These are phyloP conservation scores for Chelon labrosus DNA, from an alignment of 2,797 vertebrate species.

Conservation along the genomic window DNA sequence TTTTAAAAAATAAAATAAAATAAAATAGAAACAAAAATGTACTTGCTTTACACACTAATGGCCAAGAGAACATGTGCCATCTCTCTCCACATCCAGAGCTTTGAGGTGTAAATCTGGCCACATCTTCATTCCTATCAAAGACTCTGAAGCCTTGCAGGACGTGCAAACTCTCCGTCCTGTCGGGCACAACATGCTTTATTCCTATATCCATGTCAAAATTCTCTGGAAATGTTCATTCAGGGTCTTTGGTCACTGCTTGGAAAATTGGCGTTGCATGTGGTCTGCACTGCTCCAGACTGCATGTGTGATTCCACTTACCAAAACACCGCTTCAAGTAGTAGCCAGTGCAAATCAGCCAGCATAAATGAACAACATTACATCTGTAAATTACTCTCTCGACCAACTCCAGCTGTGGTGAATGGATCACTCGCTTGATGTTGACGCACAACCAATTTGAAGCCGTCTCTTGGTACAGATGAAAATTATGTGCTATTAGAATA, in stretches of 20 bases:
- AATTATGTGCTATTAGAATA: constrained; percentile 56
- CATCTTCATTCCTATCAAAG: constrained; percentile 33
- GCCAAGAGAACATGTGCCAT: constrained; percentile 35
- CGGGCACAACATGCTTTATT: not conserved
- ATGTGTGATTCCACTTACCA: constrained; percentile 38
- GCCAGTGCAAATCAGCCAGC: constrained; percentile 29
- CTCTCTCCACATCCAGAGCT: constrained; percentile 17
- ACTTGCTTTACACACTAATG: constrained; percentile 6
- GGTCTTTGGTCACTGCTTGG: constrained; percentile 33
- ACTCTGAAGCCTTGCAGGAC: constrained; percentile 14
- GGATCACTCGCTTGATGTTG: constrained; percentile 56
- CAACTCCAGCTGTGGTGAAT: constrained; percentile 67
- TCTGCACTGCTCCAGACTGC: constrained; percentile 31
- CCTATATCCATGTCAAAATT: constrained; percentile 2
- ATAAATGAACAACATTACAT: constrained; percentile 47
- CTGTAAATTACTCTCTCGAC: constrained; percentile 56
- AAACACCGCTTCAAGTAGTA: constrained; percentile 47
- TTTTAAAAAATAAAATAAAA: not conserved
- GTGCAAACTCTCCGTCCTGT: constrained; percentile 1
- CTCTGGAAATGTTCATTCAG: constrained; percentile 19
- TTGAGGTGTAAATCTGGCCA: constrained; percentile 36
- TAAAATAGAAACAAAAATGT: no score
- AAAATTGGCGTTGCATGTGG: constrained; percentile 34
- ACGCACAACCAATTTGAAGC: constrained; percentile 40
- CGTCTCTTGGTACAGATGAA: constrained; percentile 51